Conservation (phyloP, 2,797 vertebrate genomes). For the Lacerta agilis region DNA sequence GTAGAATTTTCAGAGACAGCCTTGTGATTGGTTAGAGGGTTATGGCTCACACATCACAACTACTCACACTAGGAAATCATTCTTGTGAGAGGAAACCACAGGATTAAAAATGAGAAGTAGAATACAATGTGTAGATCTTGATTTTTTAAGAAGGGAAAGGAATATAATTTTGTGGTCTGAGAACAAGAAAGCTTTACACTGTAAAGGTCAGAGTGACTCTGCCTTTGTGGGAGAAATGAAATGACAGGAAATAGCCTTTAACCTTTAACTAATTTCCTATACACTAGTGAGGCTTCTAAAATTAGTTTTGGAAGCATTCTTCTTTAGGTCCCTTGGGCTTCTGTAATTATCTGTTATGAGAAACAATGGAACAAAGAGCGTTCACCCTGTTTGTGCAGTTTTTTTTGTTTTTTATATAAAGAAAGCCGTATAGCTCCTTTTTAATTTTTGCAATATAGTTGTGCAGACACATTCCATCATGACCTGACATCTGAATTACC, state of each 20-base stretch:
- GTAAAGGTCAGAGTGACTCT: not conserved
- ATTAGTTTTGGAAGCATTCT: conserved; percentile 31
- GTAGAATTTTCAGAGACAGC: too few relatives aligned
- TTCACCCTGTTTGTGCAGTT: not conserved
- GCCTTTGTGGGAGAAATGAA: conserved; percentile 21
- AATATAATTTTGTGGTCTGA: not conserved
- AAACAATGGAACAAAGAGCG: conserved; percentile 31
- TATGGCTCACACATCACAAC: not conserved
- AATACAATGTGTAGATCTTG: not conserved
- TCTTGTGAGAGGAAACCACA: not conserved
- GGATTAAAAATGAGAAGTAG: not conserved
- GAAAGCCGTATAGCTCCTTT: not conserved
- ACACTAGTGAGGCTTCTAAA: conserved; percentile 25
- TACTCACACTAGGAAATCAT: not conserved
- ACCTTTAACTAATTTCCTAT: conserved; percentile 42
- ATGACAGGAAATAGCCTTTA: conserved; percentile 56
- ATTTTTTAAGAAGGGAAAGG: not conserved
- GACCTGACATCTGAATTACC: conserved; percentile 55
- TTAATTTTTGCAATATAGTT: not conserved
- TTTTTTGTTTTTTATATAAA: too few relatives aligned
- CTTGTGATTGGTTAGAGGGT: too few relatives aligned
- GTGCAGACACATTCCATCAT: not conserved
- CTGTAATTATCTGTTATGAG: conserved; percentile 27
- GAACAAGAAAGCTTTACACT: conserved; percentile 33
- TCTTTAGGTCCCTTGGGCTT: conserved; percentile 30